A percentile compares a stretch with the other conserved stretches of the same genome.
Evolutionary conservation across 2,113 vertebrate genomes (phyloP).

Genomic region (Gorsachius goisagi): DNA sequence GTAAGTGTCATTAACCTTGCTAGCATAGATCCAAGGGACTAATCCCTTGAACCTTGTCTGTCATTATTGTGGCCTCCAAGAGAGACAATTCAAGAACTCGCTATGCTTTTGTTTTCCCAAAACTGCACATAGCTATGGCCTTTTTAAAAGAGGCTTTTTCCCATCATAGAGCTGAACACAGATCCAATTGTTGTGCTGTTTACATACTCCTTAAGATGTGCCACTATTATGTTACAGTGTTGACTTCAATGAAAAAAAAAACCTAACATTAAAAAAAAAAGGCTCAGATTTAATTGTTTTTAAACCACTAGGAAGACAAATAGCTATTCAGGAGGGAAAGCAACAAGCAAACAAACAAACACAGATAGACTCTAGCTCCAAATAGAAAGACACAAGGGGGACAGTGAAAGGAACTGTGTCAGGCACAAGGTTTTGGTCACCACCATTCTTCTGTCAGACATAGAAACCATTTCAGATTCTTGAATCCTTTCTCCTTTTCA

Average conservation of each 20-base stretch:
- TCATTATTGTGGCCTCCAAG: background rate
- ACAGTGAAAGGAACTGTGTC: background rate
- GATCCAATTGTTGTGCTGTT: background rate
- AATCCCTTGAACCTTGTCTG: background rate
- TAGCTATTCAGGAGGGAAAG: background rate
- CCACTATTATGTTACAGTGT: background rate
- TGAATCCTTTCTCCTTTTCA: background rate
- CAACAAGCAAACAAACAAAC: background rate
- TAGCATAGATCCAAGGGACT: background rate
- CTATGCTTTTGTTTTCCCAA: background rate
- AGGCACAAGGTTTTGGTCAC: background rate
- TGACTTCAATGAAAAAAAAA: background rate
- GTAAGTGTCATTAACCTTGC: background rate
- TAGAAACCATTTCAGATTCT: background rate
- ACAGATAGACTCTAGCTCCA: background rate
- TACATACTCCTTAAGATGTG: background rate
- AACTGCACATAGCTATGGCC: background rate
- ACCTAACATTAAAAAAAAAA: background rate
- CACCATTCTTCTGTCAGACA: background rate
- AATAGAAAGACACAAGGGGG: background rate
- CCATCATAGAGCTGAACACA: background rate
- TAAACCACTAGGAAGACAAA: slow-evolving; percentile 1
- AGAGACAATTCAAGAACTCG: background rate
- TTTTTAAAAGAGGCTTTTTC: background rate
- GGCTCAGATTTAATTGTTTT: background rate